A percentile compares a stretch with the other conserved stretches of the same genome.
Conservation (phyloP, 2,888 invertebrate genomes). For the Capitulum mitella region DNA sequence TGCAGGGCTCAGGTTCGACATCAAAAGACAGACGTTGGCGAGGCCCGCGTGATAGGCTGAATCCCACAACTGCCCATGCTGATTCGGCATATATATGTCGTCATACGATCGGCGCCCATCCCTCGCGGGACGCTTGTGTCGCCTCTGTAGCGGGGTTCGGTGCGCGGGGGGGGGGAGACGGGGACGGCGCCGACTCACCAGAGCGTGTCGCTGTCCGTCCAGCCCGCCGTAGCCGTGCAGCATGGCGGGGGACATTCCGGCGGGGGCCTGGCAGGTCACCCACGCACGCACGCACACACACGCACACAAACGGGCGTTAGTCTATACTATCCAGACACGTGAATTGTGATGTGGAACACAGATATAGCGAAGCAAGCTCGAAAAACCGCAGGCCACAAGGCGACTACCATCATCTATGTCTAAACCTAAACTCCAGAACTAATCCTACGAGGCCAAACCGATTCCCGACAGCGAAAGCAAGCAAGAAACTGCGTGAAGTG, state of each 20-base stretch:
- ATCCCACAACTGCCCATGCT: too few species aligned
- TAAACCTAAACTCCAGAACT: background rate
- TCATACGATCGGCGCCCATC: too few species aligned
- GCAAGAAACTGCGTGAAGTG: too few species aligned
- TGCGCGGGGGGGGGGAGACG: background rate
- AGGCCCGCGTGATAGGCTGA: too few species aligned
- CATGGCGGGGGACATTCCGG: constrained; percentile 83
- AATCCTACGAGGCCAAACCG: too few species aligned
- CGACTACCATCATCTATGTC: background rate
- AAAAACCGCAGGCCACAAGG: background rate
- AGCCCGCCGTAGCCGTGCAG: constrained; percentile 50
- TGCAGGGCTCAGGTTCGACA: too few species aligned
- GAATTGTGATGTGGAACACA: background rate
- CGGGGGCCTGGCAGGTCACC: constrained; percentile 65
- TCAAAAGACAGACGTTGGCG: too few species aligned
- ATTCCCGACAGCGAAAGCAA: too few species aligned
- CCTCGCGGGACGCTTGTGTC: too few species aligned
- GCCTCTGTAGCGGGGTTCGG: too few species aligned
- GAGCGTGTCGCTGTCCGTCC: background rate
- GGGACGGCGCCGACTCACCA: background rate
- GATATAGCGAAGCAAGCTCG: background rate
- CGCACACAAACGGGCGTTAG: constrained; percentile 13
- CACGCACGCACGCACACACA: constrained; percentile 28
- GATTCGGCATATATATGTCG: too few species aligned
- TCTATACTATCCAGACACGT: background rate